phyloP scores from a whole-genome alignment of 2,888 invertebrate genomes.

The Caenorhabditis wallacei region DNA sequence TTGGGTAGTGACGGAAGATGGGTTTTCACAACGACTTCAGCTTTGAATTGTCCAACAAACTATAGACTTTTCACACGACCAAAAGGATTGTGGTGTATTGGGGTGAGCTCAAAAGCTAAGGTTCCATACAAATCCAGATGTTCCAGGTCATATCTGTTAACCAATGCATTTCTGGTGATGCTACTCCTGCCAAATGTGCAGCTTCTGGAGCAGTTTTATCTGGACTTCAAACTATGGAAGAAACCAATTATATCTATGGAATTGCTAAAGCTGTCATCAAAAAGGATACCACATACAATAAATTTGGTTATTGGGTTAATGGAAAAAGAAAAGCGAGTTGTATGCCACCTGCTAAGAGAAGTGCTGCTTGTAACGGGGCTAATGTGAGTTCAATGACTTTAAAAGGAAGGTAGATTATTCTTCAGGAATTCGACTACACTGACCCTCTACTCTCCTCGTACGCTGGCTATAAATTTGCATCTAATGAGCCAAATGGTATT shows the following conservation, averaged over 20 bases:
- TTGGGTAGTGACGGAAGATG: background rate
- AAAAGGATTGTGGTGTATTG: slow-evolving; percentile 24
- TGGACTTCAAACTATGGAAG: slow-evolving; percentile 5
- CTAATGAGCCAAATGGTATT: background rate
- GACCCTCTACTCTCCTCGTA: background rate
- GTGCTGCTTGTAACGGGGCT: background rate
- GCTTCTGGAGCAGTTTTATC: slow-evolving; percentile 3
- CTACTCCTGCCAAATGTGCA: background rate
- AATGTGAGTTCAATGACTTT: background rate
- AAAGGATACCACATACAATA: background rate
- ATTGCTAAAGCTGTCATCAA: background rate
- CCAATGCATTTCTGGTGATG: background rate
- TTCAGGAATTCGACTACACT: slow-evolving; percentile 12
- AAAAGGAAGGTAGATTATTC: no score
- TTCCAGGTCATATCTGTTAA: background rate
- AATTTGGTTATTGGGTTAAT: slow-evolving; percentile 6
- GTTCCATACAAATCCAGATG: background rate
- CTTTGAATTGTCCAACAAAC: background rate
- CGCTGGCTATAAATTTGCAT: slow-evolving; percentile 8
- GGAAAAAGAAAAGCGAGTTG: background rate
- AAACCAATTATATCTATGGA: slow-evolving; percentile 9
- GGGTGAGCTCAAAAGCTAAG: slow-evolving; percentile 2
- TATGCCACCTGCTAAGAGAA: background rate
- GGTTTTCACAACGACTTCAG: background rate
- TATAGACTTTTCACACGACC: slow-evolving; percentile 5